phyloP scores from a whole-genome alignment of 2,888 invertebrate species.

The Phlogophora meticulosa region DNA sequence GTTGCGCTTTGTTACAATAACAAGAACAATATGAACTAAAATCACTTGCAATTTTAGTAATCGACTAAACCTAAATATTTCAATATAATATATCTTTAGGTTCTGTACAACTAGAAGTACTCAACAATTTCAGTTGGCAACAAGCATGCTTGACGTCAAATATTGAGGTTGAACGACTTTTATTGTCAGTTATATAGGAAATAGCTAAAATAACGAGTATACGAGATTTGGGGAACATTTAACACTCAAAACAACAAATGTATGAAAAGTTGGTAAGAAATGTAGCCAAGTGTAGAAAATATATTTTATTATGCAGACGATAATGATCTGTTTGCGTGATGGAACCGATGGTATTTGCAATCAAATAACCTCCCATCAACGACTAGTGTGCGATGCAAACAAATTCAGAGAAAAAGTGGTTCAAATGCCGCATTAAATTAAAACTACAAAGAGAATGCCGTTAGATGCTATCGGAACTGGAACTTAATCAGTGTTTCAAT shows the following conservation, averaged over 20 bases:
- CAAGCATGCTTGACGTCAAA: conserved; percentile 53
- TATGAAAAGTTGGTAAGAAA: conserved; percentile 14
- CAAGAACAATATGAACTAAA: conserved; percentile 50
- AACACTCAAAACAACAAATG: conserved; percentile 26
- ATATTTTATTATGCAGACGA: conserved; percentile 26
- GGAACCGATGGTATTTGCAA: conserved; percentile 54
- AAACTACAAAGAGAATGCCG: conserved; percentile 49
- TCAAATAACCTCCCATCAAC: conserved; percentile 56
- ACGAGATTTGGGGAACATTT: conserved; percentile 28
- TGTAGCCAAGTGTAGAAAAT: conserved; percentile 16
- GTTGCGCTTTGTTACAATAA: conserved; percentile 72
- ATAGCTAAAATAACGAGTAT: conserved; percentile 24
- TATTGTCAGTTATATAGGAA: conserved; percentile 25
- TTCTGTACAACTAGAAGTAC: conserved; percentile 31
- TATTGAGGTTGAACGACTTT: conserved; percentile 28
- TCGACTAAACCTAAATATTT: conserved; percentile 22
- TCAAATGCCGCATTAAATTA: conserved; percentile 27
- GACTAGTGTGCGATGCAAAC: conserved; percentile 52
- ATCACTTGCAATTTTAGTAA: conserved; percentile 49
- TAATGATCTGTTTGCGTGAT: conserved; percentile 64
- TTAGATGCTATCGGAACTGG: conserved; percentile 54
- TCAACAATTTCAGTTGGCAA: conserved; percentile 52
- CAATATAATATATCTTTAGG: conserved; percentile 19
- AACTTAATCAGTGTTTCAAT: conserved; percentile 60
- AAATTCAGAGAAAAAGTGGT: conserved; percentile 59